Evolutionary conservation across 2,888 invertebrate genomes (phyloP).

Genomic region (Merodon equestris): DNA sequence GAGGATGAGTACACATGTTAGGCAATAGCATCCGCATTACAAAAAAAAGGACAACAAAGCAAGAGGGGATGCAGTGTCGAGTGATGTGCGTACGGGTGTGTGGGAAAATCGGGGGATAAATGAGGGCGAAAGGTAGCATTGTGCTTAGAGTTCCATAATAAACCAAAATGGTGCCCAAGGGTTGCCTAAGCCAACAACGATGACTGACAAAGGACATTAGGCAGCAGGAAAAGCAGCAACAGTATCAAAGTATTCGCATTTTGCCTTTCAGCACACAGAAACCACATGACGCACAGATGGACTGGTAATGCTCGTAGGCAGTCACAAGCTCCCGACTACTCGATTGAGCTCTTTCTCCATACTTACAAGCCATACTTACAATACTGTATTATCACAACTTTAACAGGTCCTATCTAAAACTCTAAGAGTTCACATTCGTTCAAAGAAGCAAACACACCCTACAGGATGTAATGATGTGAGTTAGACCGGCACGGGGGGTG

Average conservation of each 20-base stretch:
- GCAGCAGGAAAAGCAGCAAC: constrained; percentile 62
- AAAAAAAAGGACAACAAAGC: constrained; percentile 7
- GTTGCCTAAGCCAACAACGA: constrained; percentile 57
- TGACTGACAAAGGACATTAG: constrained; percentile 52
- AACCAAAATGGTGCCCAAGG: constrained; percentile 60
- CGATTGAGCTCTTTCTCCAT: too few relatives aligned
- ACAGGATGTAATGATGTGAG: not conserved
- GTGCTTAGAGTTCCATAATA: constrained; percentile 12
- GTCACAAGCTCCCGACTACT: too few relatives aligned
- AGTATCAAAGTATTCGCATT: constrained; percentile 60
- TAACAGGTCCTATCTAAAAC: too few relatives aligned
- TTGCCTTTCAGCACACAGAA: constrained; percentile 40
- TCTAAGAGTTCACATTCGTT: too few relatives aligned
- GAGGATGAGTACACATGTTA: constrained; percentile 30
- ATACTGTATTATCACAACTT: too few relatives aligned
- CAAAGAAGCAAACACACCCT: too few relatives aligned
- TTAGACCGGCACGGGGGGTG: constrained; percentile 19
- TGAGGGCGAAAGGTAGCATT: constrained; percentile 11
- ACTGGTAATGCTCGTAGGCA: too few relatives aligned
- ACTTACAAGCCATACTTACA: too few relatives aligned
- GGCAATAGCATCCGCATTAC: constrained; percentile 35
- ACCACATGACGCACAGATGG: constrained; percentile 44
- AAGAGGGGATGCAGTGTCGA: too few relatives aligned
- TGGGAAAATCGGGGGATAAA: too few relatives aligned
- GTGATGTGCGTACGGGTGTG: not conserved